Base-by-base conservation (phyloP, 53 echinoderm and acorn worm genomes). In the Astropecten irregularis region DNA sequence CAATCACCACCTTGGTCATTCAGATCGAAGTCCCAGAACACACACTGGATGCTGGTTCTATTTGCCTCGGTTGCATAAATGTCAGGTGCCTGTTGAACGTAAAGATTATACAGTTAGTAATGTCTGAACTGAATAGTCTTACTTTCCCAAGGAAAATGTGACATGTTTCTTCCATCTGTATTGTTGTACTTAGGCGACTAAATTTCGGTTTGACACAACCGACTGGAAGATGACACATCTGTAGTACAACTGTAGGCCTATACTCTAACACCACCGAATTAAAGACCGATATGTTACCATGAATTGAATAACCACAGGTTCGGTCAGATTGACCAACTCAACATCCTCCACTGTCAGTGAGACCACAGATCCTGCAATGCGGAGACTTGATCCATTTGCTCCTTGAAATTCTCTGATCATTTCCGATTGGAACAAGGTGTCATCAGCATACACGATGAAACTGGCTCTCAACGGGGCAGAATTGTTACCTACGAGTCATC, bases 1-100 rank as follows among this genome's bases (percentile, higher is more conserved):
- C 95, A 95, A 74, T 88, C 92, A 69, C 95, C 95, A 25, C 55
- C 68, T 20, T 88, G 92, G 66, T 84, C 42, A 38, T 84, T 61
- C 1, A 73, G 40, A 10, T 87, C 40, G 57, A 95, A 95, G 38
- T 95, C 90, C 95, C 95, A 95, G 83, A 81, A 95, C 1, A 92
- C 92, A 47, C 92, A 95, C 11, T 81, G 40, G 42, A 81, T 86
- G 34, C 33, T 86, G 31, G 30, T 22, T 3, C 29, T 33, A 10
- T 55, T 23, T 26, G 31, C 74, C 34, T 56, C 58, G 9, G 74
- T 35, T 54, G 28, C 52, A 22, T 52, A 23, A 55, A 42, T 11
- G 42, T 35, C 40, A 9, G 74, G 74, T 56, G 40, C 27, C 74
- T 74, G 74, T 68, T 25, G n/a, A 27, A 59, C n/a, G 14, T 4